These are phyloP conservation scores for Trialeurodes vaporariorum DNA, from an alignment of 1,140 invertebrate species.

Conservation along the genomic window DNA sequence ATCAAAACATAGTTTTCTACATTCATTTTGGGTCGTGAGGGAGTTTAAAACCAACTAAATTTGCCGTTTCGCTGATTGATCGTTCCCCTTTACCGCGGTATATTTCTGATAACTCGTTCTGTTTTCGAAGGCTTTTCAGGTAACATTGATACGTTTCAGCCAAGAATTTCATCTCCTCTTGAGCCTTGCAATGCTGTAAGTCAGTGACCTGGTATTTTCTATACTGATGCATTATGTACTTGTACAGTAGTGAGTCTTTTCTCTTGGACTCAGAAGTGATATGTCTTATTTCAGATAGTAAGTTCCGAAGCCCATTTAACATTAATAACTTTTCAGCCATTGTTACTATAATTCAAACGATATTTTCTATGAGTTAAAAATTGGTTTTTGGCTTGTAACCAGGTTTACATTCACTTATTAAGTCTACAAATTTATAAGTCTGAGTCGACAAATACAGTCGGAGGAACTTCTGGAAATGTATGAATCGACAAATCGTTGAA, in stretches of 20 bases:
- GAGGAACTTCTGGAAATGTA: not conserved
- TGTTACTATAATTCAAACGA: too few relatives aligned
- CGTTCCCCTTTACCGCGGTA: conserved; percentile 66
- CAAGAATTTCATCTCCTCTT: conserved; percentile 56
- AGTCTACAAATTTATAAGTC: too few relatives aligned
- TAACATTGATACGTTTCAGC: conserved; percentile 65
- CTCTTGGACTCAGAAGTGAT: conserved; percentile 38
- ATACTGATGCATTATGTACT: conserved; percentile 58
- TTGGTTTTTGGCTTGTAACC: too few relatives aligned
- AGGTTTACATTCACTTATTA: too few relatives aligned
- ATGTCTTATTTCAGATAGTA: conserved; percentile 46
- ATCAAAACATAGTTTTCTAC: too few relatives aligned
- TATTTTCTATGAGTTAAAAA: too few relatives aligned
- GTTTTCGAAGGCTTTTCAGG: conserved; percentile 48
- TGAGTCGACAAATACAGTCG: too few relatives aligned
- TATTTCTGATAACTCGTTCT: conserved; percentile 52
- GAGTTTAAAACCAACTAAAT: conserved; percentile 71
- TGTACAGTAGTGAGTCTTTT: conserved; percentile 43
- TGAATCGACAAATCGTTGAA: not conserved
- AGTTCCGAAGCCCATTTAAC: conserved; percentile 35
- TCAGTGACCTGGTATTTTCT: conserved; percentile 61
- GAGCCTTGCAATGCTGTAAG: conserved; percentile 63
- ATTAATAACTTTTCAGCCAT: not conserved
- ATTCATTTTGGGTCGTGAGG: conserved; percentile 69
- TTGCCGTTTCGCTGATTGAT: conserved; percentile 59